phyloP scores from a whole-genome alignment of 1,140 invertebrate species.

The Lasioglossum albipes region DNA sequence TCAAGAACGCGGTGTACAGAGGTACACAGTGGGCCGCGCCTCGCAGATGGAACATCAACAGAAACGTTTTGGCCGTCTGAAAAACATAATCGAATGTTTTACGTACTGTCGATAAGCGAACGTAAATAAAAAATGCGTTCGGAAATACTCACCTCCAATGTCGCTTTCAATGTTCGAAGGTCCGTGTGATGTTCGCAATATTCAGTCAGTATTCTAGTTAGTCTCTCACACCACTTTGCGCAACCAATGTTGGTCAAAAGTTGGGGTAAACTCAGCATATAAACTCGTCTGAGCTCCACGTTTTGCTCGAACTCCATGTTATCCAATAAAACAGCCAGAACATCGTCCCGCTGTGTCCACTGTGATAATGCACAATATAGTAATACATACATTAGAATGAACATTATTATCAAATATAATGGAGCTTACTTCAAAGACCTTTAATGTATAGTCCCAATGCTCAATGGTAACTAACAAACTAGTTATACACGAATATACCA shows the following conservation, averaged over 20 bases:
- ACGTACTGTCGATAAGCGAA: neutral
- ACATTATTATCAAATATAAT: conserved; percentile 2
- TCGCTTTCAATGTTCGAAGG: conserved; percentile 70
- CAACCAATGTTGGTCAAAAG: conserved; percentile 70
- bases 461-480: conserved; percentile 69
- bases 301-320: conserved; percentile 76
- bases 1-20: conserved; percentile 71
- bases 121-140: neutral
- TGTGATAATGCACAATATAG: conserved; percentile 48
- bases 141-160: conserved; percentile 66
- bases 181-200: conserved; percentile 76
- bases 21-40: conserved; percentile 66
- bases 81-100: conserved; percentile 3
- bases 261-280: conserved; percentile 73
- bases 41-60: conserved; percentile 66
- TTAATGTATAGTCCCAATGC: conserved; percentile 52
- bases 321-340: conserved; percentile 69
- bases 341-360: conserved; percentile 74
- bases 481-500: conserved; percentile 71
- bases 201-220: conserved; percentile 70
- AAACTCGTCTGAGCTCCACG: conserved; percentile 67
- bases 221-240: conserved; percentile 74
- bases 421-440: conserved; percentile 66
- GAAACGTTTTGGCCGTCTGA: conserved; percentile 68
- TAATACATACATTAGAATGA: neutral